phyloP scores from a whole-genome alignment of 2,888 invertebrate genomes.

The Zygaena filipendulae region DNA sequence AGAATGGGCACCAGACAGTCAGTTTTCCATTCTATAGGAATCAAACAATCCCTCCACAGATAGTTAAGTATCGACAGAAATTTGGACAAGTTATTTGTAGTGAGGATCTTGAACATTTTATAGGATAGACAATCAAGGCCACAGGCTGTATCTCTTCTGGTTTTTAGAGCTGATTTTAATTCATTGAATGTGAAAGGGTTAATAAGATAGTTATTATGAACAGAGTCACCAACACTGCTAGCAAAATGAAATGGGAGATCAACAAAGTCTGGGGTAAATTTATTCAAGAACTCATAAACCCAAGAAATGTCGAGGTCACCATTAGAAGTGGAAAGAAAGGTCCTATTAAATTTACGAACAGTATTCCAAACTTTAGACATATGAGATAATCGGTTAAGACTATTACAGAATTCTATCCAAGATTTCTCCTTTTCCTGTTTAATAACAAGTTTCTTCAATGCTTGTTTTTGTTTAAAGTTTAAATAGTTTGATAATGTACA shows the following conservation, averaged over 20 bases:
- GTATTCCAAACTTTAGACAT: no score
- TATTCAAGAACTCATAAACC: no score
- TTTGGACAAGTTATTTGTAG: not conserved
- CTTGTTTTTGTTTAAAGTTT: constrained; percentile 2
- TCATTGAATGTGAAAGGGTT: constrained; percentile 3
- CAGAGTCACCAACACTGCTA: no score
- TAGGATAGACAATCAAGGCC: constrained; percentile 7
- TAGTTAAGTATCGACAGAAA: constrained; percentile 6
- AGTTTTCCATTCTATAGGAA: constrained; percentile 7
- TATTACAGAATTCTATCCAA: constrained; percentile 1
- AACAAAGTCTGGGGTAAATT: no score
- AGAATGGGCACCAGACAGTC: constrained; percentile 8
- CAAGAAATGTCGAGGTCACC: no score
- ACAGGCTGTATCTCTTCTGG: constrained; percentile 3
- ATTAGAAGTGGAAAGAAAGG: no score
- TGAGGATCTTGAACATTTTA: constrained; percentile 4
- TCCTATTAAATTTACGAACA: no score
- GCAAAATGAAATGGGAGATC: no score
- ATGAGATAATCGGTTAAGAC: no score
- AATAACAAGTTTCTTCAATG: not conserved
- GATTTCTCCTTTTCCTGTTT: not conserved
- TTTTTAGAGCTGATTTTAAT: constrained; percentile 2
- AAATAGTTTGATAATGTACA: constrained; percentile 1
- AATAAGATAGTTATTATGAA: no score
- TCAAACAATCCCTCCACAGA: constrained; percentile 4